Conservation (phyloP, 2,888 invertebrate genomes). For the Acleris holmiana region DNA sequence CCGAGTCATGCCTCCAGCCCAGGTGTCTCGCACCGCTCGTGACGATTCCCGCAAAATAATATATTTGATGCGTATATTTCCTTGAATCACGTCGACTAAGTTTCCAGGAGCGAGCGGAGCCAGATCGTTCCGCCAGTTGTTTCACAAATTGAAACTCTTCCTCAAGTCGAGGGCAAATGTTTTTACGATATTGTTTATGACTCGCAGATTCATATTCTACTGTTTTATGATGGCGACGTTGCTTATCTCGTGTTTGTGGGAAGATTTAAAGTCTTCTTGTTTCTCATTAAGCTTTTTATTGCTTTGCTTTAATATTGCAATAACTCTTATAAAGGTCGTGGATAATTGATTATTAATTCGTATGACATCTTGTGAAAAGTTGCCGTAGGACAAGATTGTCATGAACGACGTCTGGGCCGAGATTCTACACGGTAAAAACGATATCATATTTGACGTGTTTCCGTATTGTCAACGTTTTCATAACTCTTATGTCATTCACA, state of each 20-base stretch:
- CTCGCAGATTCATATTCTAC: constrained; percentile 57
- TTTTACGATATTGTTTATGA: constrained; percentile 61
- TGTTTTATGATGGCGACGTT: constrained; percentile 58
- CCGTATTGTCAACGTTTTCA: no score
- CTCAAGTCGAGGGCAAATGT: constrained; percentile 37
- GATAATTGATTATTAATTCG: constrained; percentile 31
- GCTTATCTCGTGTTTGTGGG: constrained; percentile 61
- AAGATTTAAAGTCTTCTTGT: constrained; percentile 60
- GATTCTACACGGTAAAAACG: no score
- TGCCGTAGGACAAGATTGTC: no score
- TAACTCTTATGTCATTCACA: no score
- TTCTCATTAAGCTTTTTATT: constrained; percentile 59
- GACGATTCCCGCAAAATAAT: not conserved
- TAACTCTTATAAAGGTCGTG: constrained; percentile 47
- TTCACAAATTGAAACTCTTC: constrained; percentile 34
- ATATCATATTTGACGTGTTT: no score
- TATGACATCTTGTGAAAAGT: not conserved
- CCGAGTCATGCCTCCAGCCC: not conserved
- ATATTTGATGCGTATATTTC: no score
- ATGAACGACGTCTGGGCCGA: no score
- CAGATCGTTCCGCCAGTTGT: constrained; percentile 12
- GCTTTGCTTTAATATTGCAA: constrained; percentile 54
- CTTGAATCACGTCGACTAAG: no score
- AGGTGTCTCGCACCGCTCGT: not conserved
- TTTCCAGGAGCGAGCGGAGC: not conserved